phyloP scores from a whole-genome alignment of 2,888 invertebrate genomes.

The Polylopha cassiicola region DNA sequence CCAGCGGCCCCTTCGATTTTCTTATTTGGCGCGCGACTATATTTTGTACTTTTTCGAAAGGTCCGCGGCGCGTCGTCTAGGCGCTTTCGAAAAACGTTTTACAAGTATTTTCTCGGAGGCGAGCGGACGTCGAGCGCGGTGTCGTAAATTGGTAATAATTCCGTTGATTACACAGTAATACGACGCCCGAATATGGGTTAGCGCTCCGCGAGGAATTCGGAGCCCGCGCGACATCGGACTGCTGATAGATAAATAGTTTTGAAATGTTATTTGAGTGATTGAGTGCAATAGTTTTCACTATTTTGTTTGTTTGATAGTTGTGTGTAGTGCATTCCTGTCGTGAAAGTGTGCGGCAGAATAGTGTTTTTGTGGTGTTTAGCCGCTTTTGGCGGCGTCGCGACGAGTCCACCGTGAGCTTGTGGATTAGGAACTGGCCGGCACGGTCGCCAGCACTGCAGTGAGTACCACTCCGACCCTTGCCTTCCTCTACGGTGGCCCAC shows the following conservation, averaged over 20 bases:
- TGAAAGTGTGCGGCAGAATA: constrained; percentile 61
- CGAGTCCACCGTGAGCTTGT: constrained; percentile 8
- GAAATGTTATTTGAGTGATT: constrained; percentile 42
- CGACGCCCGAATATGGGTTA: constrained; percentile 72
- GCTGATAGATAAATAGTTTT: constrained; percentile 39
- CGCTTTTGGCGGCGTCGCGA: constrained; percentile 29
- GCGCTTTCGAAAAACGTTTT: constrained; percentile 75
- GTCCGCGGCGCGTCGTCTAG: constrained; percentile 62
- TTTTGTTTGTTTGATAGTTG: constrained; percentile 52
- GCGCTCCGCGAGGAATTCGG: constrained; percentile 53
- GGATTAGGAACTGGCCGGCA: constrained; percentile 7
- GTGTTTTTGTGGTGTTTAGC: constrained; percentile 58
- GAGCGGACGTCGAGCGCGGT: constrained; percentile 67
- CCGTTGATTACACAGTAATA: constrained; percentile 71
- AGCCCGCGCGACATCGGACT: constrained; percentile 50
- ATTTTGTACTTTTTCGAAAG: constrained; percentile 73
- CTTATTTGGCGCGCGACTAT: constrained; percentile 69
- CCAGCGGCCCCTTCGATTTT: constrained; percentile 73
- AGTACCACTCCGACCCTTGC: background rate
- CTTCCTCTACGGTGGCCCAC: constrained; percentile 3
- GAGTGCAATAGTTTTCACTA: constrained; percentile 43
- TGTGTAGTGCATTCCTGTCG: constrained; percentile 55
- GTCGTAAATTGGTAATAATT: constrained; percentile 74
- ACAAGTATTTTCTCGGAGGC: constrained; percentile 63
- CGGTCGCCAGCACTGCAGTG: constrained; percentile 1